Percentiles rank a stretch among this genome's conserved stretches.
phyloP scores from a whole-genome alignment of 2,888 invertebrate genomes.

The Meandrusa payeni region DNA sequence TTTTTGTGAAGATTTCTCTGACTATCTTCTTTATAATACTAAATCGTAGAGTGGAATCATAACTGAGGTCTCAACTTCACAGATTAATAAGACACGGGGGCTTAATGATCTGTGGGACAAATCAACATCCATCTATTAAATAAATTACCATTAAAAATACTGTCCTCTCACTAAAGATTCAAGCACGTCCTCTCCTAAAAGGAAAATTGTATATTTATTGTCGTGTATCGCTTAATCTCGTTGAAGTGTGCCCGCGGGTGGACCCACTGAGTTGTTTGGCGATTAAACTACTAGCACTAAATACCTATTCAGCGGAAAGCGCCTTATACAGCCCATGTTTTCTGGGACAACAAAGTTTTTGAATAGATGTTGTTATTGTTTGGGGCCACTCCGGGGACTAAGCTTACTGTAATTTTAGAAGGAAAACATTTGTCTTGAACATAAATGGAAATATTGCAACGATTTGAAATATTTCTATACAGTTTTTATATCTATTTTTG shows the following conservation, averaged over 20 bases:
- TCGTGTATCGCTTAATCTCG: conserved; percentile 50
- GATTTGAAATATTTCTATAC: no score
- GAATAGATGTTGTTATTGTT: conserved; percentile 13
- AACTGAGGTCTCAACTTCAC: no score
- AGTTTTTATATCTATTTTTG: no score
- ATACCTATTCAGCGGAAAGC: conserved; percentile 11
- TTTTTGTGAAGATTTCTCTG: no score
- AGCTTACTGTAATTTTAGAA: no score
- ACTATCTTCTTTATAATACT: no score
- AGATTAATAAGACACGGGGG: no score
- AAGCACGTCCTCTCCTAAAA: conserved; percentile 10
- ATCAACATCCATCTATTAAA: no score
- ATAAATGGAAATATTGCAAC: no score
- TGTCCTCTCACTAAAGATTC: conserved; percentile 9
- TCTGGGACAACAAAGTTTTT: conserved; percentile 16
- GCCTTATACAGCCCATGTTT: conserved; percentile 16
- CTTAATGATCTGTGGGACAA: no score
- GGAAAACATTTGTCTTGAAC: no score
- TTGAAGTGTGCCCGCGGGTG: conserved; percentile 33
- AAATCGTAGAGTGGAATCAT: no score
- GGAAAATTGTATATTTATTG: conserved; percentile 22
- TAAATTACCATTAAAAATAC: not conserved
- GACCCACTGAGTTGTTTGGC: conserved; percentile 41
- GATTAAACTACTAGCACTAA: conserved; percentile 48
- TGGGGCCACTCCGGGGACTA: conserved; percentile 1